Evolutionary conservation across 2,113 vertebrate genomes (phyloP).

Genomic region (Nansenia antarctica): DNA sequence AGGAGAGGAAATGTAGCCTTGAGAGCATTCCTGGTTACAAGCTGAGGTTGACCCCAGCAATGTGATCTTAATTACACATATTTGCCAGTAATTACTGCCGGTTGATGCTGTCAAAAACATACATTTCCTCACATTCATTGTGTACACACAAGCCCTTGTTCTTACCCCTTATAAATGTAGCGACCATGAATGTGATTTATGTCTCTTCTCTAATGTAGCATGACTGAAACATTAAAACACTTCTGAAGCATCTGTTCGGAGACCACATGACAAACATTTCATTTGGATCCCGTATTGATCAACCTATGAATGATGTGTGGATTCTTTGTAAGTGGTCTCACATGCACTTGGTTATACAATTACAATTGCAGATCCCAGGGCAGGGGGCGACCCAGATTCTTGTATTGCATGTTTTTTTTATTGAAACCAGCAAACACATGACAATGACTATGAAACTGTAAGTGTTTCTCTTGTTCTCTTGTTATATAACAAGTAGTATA

Average conservation of each 20-base stretch:
- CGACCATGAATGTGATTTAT: background rate
- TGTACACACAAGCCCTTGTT: constrained; percentile 26
- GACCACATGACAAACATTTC: constrained; percentile 53
- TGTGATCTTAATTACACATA: constrained; percentile 56
- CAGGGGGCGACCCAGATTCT: background rate
- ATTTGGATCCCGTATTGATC: constrained; percentile 4
- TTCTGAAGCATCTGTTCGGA: constrained; percentile 54
- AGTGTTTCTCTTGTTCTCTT: too few relatives aligned
- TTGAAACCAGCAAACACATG: background rate
- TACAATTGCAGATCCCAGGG: background rate
- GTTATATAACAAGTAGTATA: too few relatives aligned
- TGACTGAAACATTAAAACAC: background rate
- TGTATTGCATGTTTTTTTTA: background rate
- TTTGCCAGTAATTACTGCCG: constrained; percentile 46
- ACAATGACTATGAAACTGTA: too few relatives aligned
- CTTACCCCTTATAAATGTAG: constrained; percentile 16
- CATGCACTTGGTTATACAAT: background rate
- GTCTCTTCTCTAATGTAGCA: background rate
- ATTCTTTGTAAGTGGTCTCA: background rate
- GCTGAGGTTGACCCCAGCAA: constrained; percentile 44
- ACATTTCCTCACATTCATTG: constrained; percentile 38
- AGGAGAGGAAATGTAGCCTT: constrained; percentile 25
- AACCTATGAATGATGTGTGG: constrained; percentile 16
- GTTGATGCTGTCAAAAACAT: constrained; percentile 41
- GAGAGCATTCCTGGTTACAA: constrained; percentile 34